Percentiles rank a stretch among this genome's conserved stretches.
Conservation (phyloP, 2,113 vertebrate genomes). For the Ariopsis seemanni region DNA sequence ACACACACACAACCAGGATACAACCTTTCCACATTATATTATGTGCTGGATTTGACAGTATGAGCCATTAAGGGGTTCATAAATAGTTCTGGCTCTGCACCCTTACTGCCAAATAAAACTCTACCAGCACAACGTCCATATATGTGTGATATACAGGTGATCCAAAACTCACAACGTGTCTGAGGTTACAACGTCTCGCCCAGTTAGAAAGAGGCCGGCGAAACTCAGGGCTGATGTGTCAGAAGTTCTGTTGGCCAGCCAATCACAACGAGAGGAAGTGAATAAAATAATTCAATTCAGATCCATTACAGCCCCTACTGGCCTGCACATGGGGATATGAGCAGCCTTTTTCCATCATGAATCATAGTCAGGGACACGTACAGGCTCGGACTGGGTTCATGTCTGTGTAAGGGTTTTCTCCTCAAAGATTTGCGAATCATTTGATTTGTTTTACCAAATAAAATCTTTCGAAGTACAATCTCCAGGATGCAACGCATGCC, state of each 20-base stretch:
- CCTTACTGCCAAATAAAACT: slow-evolving; percentile 35
- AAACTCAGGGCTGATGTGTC: slow-evolving; percentile 30
- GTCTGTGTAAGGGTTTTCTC: slow-evolving; percentile 3
- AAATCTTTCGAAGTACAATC: slow-evolving; percentile 45
- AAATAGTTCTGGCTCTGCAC: slow-evolving; percentile 35
- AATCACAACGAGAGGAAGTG: slow-evolving; percentile 47
- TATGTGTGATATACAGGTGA: slow-evolving; percentile 41
- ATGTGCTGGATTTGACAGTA: slow-evolving; percentile 37
- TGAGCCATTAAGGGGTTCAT: slow-evolving; percentile 45
- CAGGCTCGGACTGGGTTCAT: slow-evolving; percentile 39
- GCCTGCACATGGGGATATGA: slow-evolving; percentile 49
- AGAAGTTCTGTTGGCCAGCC: slow-evolving; percentile 38
- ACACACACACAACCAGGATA: slow-evolving; percentile 30
- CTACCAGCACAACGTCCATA: slow-evolving; percentile 30
- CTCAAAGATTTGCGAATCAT: slow-evolving; percentile 1
- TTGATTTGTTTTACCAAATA: slow-evolving; percentile 28
- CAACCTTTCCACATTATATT: not conserved
- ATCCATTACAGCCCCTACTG: slow-evolving; percentile 46
- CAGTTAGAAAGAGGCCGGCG: slow-evolving; percentile 28
- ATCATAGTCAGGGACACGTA: slow-evolving; percentile 51
- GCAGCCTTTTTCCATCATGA: slow-evolving; percentile 58
- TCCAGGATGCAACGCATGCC: not conserved
- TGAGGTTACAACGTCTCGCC: slow-evolving; percentile 44
- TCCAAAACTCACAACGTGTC: slow-evolving; percentile 51
- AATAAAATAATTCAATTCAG: slow-evolving; percentile 57